Conservation (phyloP, 2,888 invertebrate genomes). For the Hedya salicella region DNA sequence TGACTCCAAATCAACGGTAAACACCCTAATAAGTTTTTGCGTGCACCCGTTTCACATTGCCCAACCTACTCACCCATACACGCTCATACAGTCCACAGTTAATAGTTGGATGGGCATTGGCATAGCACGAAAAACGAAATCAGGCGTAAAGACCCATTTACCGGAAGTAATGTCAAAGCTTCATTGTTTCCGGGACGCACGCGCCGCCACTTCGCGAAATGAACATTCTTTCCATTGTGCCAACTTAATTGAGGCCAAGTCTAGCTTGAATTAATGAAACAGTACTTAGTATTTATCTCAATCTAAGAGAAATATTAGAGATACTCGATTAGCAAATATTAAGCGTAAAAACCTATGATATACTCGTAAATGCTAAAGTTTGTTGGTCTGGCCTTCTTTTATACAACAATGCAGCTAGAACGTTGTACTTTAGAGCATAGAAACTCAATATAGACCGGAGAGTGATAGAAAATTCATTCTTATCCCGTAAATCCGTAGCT, state of each 20-base stretch:
- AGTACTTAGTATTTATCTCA: not conserved
- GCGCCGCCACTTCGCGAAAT: slow-evolving; percentile 53
- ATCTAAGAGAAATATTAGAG: slow-evolving; percentile 53
- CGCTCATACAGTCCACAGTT: not conserved
- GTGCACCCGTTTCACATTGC: too few relatives aligned
- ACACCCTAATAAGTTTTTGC: too few relatives aligned
- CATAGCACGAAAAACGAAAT: slow-evolving; percentile 58
- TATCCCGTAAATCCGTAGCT: too few relatives aligned
- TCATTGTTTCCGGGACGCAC: slow-evolving; percentile 65
- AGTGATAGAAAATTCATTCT: too few relatives aligned
- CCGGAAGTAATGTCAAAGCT: slow-evolving; percentile 75
- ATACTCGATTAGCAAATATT: not conserved
- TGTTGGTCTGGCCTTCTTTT: too few relatives aligned
- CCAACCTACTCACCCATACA: too few relatives aligned
- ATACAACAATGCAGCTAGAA: too few relatives aligned
- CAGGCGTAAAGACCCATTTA: slow-evolving; percentile 68
- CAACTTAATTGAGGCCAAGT: slow-evolving; percentile 58
- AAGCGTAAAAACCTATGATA: too few relatives aligned
- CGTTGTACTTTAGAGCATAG: too few relatives aligned
- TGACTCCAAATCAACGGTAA: too few relatives aligned
- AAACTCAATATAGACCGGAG: too few relatives aligned
- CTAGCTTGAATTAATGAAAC: not conserved
- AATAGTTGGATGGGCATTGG: slow-evolving; percentile 49
- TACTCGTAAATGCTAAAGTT: too few relatives aligned
- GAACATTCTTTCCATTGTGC: slow-evolving; percentile 60